Conservation (phyloP, 2,888 invertebrate genomes). For the Ceraclea dissimilis region DNA sequence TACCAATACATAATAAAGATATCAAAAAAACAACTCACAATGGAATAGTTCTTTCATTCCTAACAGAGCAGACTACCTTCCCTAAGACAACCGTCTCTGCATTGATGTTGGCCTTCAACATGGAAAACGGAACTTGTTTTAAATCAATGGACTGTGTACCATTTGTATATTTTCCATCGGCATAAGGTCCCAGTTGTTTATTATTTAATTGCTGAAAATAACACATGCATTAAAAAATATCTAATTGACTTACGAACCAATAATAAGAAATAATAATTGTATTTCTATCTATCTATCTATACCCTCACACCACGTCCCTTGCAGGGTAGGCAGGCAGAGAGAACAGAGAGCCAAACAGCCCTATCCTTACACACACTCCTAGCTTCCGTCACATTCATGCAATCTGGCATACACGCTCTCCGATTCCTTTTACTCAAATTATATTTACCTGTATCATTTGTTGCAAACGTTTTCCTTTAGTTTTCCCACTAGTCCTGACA, state of each 20-base stretch:
- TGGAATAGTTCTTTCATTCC: constrained; percentile 66
- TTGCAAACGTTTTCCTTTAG: constrained; percentile 64
- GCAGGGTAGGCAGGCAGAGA: no score
- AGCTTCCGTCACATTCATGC: no score
- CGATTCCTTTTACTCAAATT: no score
- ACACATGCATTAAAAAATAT: no score
- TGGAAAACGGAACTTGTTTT: constrained; percentile 41
- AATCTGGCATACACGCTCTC: no score
- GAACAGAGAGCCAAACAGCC: no score
- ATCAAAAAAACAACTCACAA: constrained; percentile 56
- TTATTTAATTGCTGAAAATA: constrained; percentile 51
- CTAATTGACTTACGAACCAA: neutral
- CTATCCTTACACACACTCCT: no score
- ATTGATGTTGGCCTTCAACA: constrained; percentile 57
- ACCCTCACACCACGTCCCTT: no score
- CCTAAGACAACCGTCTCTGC: constrained; percentile 62
- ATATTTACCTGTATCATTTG: constrained; percentile 55
- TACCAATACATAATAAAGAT: no score
- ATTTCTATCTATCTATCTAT: no score
- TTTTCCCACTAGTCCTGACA: constrained; percentile 59
- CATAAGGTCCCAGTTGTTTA: constrained; percentile 64
- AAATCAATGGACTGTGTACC: constrained; percentile 45
- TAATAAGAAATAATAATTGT: no score
- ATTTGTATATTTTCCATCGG: constrained; percentile 48
- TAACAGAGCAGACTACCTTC: constrained; percentile 73